Conservation (phyloP, 2,113 vertebrate genomes). For the Notothenia coriiceps region DNA sequence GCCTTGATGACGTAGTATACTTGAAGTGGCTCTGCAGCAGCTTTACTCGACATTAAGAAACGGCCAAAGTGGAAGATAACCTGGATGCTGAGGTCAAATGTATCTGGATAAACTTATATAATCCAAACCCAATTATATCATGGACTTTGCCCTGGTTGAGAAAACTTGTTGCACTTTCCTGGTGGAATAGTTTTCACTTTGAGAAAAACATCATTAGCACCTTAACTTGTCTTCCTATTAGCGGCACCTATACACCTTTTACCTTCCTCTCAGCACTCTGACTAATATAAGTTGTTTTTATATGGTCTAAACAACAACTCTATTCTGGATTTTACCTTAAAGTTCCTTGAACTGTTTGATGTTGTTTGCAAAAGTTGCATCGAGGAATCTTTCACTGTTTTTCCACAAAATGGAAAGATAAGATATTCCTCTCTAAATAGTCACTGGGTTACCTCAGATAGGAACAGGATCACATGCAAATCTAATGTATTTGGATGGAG, state of each 20-base stretch:
- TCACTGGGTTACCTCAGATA: not conserved
- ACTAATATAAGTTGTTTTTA: slow-evolving; percentile 14
- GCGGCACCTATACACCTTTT: not conserved
- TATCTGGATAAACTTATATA: not conserved
- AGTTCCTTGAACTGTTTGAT: slow-evolving; percentile 7
- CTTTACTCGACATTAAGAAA: too few relatives aligned
- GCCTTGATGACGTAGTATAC: too few relatives aligned
- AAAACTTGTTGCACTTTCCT: not conserved
- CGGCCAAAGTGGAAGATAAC: not conserved
- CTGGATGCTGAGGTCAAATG: not conserved
- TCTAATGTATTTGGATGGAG: not conserved
- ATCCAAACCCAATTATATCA: not conserved
- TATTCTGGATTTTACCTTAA: not conserved
- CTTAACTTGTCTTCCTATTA: not conserved
- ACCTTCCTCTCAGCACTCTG: not conserved
- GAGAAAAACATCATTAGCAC: slow-evolving; percentile 36
- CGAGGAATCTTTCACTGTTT: not conserved
- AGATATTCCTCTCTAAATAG: not conserved
- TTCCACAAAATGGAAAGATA: not conserved
- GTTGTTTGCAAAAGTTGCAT: slow-evolving; percentile 1
- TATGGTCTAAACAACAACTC: not conserved
- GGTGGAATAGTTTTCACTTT: not conserved
- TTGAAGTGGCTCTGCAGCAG: too few relatives aligned
- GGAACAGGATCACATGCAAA: not conserved
- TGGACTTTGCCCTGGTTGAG: not conserved